These are phyloP conservation scores for Thomomys bottae DNA, from an alignment of 2,113 vertebrate genomes.

Conservation along the genomic window DNA sequence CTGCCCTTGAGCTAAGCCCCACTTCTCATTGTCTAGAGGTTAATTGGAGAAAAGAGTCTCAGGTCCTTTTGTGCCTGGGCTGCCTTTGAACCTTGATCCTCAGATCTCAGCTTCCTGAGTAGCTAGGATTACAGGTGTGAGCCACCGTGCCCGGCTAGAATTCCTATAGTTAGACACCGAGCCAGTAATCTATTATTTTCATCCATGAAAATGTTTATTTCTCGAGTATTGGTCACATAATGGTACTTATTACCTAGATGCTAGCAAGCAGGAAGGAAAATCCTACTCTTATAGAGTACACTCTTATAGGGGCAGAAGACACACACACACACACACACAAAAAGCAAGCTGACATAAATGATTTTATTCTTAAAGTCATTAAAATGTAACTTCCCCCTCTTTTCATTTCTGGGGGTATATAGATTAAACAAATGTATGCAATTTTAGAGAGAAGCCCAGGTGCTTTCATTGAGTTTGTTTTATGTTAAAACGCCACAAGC, in stretches of 20 bases:
- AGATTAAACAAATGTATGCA: constrained; percentile 35
- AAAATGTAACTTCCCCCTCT: constrained; percentile 34
- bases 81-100: no score
- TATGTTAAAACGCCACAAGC: constrained; percentile 81
- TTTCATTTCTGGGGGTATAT: constrained; percentile 55
- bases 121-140: no score
- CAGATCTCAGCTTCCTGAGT: no score
- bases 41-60: no score
- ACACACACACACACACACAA: neutral
- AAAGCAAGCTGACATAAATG: neutral
- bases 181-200: neutral
- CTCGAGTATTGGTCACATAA: neutral
- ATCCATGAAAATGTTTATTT: neutral
- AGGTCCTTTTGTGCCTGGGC: no score
- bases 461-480: constrained; percentile 75
- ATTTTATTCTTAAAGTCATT: constrained; percentile 72
- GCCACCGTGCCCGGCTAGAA: no score
- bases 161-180: neutral
- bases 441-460: constrained; percentile 62
- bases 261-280: neutral
- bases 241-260: neutral
- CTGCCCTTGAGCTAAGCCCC: no score
- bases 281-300: accelerated
- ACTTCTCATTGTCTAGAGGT: no score
- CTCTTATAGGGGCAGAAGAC: neutral